These are phyloP conservation scores for Scleropages formosus DNA, from an alignment of 2,797 vertebrate genomes.

Conservation along the genomic window DNA sequence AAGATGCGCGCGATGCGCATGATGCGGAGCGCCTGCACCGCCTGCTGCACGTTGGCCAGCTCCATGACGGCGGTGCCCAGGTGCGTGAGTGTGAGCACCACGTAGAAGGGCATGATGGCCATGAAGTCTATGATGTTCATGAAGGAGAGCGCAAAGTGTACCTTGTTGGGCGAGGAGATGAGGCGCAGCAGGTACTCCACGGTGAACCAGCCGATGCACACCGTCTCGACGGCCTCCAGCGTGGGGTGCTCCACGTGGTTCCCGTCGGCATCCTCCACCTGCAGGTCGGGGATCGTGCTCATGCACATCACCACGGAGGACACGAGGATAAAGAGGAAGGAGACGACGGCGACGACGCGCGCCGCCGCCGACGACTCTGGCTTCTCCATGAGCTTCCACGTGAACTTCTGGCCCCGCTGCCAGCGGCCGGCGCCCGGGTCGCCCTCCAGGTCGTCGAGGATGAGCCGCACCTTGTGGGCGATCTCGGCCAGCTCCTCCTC, in stretches of 20 bases:
- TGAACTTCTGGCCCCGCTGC: conserved; percentile 79
- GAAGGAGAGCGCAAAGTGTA: conserved; percentile 84
- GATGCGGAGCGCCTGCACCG: conserved; percentile 89
- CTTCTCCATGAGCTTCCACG: conserved; percentile 96
- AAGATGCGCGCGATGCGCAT: conserved; percentile 92
- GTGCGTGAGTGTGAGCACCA: conserved; percentile 85
- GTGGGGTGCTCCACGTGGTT: conserved; percentile 85
- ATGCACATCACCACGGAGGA: conserved; percentile 93
- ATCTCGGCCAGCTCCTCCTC: conserved; percentile 91
- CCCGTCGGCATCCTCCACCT: conserved; percentile 79
- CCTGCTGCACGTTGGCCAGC: conserved; percentile 89
- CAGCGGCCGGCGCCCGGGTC: conserved; percentile 74
- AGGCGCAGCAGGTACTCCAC: conserved; percentile 86
- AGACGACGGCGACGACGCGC: conserved; percentile 81
- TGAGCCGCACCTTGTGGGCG: conserved; percentile 83
- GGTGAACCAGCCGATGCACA: conserved; percentile 93
- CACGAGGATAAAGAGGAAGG: conserved; percentile 87
- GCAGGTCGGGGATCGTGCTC: conserved; percentile 91
- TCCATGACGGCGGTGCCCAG: conserved; percentile 90
- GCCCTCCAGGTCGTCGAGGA: conserved; percentile 85
- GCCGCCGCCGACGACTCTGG: conserved; percentile 86
- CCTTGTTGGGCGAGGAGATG: conserved; percentile 83
- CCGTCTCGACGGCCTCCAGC: conserved; percentile 88
- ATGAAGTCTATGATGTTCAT: conserved; percentile 94
- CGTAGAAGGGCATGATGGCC: conserved; percentile 91